These are phyloP conservation scores for Emberiza fucata DNA, from an alignment of 2,113 vertebrate species.

Conservation along the genomic window DNA sequence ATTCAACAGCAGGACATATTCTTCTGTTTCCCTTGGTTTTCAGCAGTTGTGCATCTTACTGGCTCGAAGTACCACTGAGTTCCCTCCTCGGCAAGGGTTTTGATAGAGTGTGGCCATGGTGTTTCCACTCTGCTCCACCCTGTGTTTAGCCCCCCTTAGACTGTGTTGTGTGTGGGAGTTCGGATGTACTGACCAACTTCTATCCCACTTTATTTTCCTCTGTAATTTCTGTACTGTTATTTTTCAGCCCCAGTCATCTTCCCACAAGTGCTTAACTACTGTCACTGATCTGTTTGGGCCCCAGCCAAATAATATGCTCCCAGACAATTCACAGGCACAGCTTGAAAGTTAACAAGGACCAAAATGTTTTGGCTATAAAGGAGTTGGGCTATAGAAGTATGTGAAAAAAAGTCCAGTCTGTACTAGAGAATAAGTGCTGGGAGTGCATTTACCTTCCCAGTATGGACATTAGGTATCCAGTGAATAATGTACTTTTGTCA, in stretches of 20 bases:
- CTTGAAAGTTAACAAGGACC: neutral
- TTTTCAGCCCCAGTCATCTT: neutral
- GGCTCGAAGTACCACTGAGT: too few relatives aligned
- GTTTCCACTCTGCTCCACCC: neutral
- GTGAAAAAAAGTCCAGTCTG: neutral
- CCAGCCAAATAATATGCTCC: neutral
- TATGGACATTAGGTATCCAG: neutral
- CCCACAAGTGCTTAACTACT: neutral
- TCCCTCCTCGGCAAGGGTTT: neutral
- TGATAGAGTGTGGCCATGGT: neutral
- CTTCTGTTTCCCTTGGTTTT: neutral
- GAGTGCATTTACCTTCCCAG: neutral
- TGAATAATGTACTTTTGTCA: neutral
- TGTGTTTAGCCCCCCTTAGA: neutral
- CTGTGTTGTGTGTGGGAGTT: neutral
- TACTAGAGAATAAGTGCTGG: neutral
- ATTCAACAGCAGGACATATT: neutral
- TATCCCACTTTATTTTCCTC: neutral
- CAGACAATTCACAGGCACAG: neutral
- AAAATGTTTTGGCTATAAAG: neutral
- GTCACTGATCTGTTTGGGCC: neutral
- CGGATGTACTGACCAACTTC: rapidly evolving
- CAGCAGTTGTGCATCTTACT: neutral
- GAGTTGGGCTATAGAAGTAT: neutral
- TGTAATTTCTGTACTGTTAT: neutral